A percentile compares a stretch with the other conserved stretches of the same genome.
Evolutionary conservation across 1,140 invertebrate genomes (phyloP).

Genomic region (Bombyx mori): ASM3026992v2 NC_085126.1:2457501-2458000

Average conservation of each 20-base stretch:
- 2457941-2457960: conserved; percentile 86
- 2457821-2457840: conserved; percentile 90
- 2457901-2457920: conserved; percentile 89
- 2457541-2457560: conserved; percentile 84
- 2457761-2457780: conserved; percentile 79
- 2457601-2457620: conserved; percentile 87
- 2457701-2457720: conserved; percentile 83
- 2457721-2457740: conserved; percentile 87
- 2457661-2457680: conserved; percentile 80
- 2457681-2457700: conserved; percentile 77
- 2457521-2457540: conserved; percentile 86
- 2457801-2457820: conserved; percentile 83
- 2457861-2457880: conserved; percentile 83
- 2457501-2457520: conserved; percentile 85
- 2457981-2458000: conserved; percentile 77
- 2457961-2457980: conserved; percentile 81
- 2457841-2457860: conserved; percentile 81
- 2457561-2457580: conserved; percentile 80
- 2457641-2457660: conserved; percentile 84
- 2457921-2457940: conserved; percentile 83
- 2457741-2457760: conserved; percentile 82
- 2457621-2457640: conserved; percentile 86
- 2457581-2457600: conserved; percentile 86
- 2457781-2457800: conserved; percentile 85
- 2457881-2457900: conserved; percentile 90